A percentile compares a stretch with the other conserved stretches of the same genome.
These are phyloP conservation scores for Pterostichus niger DNA, from an alignment of 2,888 invertebrate genomes.

Conservation along the genomic window DNA sequence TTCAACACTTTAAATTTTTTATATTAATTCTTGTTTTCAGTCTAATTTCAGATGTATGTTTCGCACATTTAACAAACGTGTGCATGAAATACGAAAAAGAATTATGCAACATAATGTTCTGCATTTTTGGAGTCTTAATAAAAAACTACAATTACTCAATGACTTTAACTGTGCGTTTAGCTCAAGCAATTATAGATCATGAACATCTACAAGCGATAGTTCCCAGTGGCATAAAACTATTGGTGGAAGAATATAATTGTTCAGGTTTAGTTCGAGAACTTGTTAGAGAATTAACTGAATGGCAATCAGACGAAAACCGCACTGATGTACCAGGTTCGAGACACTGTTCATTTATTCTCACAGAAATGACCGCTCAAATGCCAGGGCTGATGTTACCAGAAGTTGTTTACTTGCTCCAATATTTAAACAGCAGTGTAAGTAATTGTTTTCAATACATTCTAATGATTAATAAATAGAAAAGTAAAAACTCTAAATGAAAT, in stretches of 20 bases:
- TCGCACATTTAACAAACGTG: slow-evolving; percentile 84
- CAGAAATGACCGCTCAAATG: slow-evolving; percentile 74
- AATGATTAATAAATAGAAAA: slow-evolving; percentile 17
- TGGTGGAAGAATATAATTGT: slow-evolving; percentile 84
- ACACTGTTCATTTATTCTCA: slow-evolving; percentile 73
- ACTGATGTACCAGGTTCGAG: slow-evolving; percentile 76
- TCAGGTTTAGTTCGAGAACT: slow-evolving; percentile 86
- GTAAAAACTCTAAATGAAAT: no score
- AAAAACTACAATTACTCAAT: slow-evolving; percentile 92
- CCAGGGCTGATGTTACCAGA: slow-evolving; percentile 75
- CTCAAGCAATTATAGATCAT: slow-evolving; percentile 86
- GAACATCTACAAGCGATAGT: slow-evolving; percentile 86
- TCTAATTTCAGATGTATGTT: slow-evolving; percentile 86
- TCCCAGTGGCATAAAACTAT: slow-evolving; percentile 84
- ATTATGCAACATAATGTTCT: slow-evolving; percentile 85
- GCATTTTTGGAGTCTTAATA: slow-evolving; percentile 89
- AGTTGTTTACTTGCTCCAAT: slow-evolving; percentile 73
- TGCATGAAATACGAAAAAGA: slow-evolving; percentile 82
- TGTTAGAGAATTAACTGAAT: slow-evolving; percentile 86
- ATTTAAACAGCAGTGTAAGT: slow-evolving; percentile 74
- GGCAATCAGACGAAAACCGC: slow-evolving; percentile 80
- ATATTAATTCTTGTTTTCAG: slow-evolving; percentile 76
- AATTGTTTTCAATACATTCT: not conserved
- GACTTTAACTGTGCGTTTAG: slow-evolving; percentile 86
- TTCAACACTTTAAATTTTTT: slow-evolving; percentile 30